phyloP scores from a whole-genome alignment of 1,140 invertebrate species.

The Trissolcus basalis region DNA sequence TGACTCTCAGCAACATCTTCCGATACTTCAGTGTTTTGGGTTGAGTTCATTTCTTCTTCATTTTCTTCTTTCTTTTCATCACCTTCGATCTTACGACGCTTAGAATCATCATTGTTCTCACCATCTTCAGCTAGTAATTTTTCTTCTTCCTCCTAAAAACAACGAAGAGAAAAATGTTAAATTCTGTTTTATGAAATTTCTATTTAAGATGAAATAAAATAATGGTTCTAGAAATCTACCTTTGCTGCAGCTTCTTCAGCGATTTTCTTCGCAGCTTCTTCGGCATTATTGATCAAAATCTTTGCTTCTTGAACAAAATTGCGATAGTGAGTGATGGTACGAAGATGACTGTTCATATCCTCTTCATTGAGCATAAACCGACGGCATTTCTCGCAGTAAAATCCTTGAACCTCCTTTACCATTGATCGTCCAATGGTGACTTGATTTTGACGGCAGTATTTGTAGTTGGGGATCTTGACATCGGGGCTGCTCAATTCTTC shows the following conservation, averaged over 20 bases:
- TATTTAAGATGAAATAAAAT: too few species aligned
- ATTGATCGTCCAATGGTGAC: slow-evolving; percentile 64
- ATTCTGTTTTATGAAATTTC: too few species aligned
- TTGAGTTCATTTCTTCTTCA: slow-evolving; percentile 42
- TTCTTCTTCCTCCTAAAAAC: neutral
- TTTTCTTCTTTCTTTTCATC: slow-evolving; percentile 50
- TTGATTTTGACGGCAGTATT: slow-evolving; percentile 72
- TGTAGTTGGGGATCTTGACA: slow-evolving; percentile 71
- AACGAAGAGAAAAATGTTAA: too few species aligned
- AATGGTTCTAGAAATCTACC: slow-evolving; percentile 11
- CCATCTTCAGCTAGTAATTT: slow-evolving; percentile 20
- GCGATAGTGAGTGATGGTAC: slow-evolving; percentile 71
- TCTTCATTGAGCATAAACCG: slow-evolving; percentile 72
- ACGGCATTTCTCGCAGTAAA: slow-evolving; percentile 73
- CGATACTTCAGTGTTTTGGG: slow-evolving; percentile 21
- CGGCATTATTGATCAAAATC: slow-evolving; percentile 59
- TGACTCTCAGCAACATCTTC: slow-evolving; percentile 5
- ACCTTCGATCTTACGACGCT: slow-evolving; percentile 60
- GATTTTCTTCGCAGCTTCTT: slow-evolving; percentile 55
- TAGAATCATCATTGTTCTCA: slow-evolving; percentile 62
- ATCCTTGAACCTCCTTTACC: slow-evolving; percentile 71
- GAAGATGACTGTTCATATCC: slow-evolving; percentile 72
- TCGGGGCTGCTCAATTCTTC: slow-evolving; percentile 67
- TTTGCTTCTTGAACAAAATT: slow-evolving; percentile 73
- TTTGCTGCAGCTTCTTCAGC: slow-evolving; percentile 42